Conservation (phyloP, 64 coral and sea anemone species). For the Montipora efflorescens region DNA sequence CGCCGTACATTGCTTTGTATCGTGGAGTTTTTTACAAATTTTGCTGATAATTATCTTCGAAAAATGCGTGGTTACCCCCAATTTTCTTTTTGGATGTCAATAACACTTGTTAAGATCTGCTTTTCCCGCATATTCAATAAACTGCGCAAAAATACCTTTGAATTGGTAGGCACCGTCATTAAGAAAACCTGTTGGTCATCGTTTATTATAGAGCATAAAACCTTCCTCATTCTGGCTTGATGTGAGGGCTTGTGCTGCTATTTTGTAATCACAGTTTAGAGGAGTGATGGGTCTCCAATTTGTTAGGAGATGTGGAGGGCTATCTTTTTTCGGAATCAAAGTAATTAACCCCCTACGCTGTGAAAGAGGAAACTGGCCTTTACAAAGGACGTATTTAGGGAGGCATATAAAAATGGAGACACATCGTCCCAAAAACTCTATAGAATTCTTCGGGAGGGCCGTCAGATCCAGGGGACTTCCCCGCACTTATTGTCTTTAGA, state of each 20-base stretch:
- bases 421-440: constrained; percentile 36
- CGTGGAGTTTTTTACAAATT: too few relatives aligned
- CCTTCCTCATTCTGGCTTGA: background rate
- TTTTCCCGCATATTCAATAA: too few relatives aligned
- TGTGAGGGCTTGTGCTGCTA: too few relatives aligned
- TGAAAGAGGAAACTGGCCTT: constrained; percentile 42
- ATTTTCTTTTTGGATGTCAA: too few relatives aligned
- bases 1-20: too few relatives aligned
- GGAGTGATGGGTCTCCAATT: background rate
- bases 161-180: background rate
- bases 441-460: background rate
- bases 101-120: too few relatives aligned
- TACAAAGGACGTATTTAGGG: constrained; percentile 24
- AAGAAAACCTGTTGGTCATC: background rate
- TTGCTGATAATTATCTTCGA: too few relatives aligned
- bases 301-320: constrained; percentile 1
- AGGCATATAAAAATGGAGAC: constrained; percentile 14
- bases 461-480: constrained; percentile 50
- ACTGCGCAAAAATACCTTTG: too few relatives aligned
- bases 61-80: too few relatives aligned
- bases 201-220: background rate
- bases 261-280: too few relatives aligned
- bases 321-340: constrained; percentile 55
- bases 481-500: constrained; percentile 33
- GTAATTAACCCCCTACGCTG: constrained; percentile 37